Conservation (phyloP, 2,113 vertebrate species). For the Cephalophus harveyi region DNA sequence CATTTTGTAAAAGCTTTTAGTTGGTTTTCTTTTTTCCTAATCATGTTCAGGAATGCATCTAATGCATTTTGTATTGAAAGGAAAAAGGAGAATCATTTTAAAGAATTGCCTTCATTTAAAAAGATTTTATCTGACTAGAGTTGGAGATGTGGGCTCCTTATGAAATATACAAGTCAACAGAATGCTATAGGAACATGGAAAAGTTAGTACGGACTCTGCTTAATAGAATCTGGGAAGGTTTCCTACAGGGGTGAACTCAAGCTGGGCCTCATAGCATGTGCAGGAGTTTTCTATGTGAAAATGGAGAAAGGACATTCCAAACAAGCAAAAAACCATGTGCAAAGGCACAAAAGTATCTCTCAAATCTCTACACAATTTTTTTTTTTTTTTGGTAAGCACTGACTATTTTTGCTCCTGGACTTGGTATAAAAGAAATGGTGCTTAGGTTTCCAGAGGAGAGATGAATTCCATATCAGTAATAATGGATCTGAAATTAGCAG, state of each 20-base stretch:
- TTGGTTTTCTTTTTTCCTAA: conserved; percentile 53
- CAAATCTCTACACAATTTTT: not conserved
- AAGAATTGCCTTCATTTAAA: conserved; percentile 47
- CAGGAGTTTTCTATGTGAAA: not conserved
- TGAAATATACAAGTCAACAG: not conserved
- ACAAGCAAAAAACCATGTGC: not conserved
- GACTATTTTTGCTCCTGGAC: not conserved
- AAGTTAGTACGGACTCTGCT: not conserved
- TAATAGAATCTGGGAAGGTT: not conserved
- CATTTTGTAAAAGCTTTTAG: conserved; percentile 67
- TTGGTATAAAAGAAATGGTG: not conserved
- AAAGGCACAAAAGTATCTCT: not conserved
- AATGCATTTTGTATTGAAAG: conserved; percentile 43
- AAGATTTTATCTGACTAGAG: conserved; percentile 33
- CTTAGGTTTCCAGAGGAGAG: not conserved
- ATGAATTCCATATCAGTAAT: not conserved
- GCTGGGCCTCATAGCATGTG: not conserved
- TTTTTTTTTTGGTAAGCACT: not conserved
- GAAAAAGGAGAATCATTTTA: conserved; percentile 40
- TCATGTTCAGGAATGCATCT: conserved; percentile 29
- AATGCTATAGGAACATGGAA: not conserved
- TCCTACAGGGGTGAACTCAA: not conserved
- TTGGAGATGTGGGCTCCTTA: not conserved
- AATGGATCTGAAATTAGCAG: not conserved
- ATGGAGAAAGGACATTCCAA: not conserved